Conservation (phyloP, 2,888 invertebrate species). For the Nemapogon koenigi region DNA sequence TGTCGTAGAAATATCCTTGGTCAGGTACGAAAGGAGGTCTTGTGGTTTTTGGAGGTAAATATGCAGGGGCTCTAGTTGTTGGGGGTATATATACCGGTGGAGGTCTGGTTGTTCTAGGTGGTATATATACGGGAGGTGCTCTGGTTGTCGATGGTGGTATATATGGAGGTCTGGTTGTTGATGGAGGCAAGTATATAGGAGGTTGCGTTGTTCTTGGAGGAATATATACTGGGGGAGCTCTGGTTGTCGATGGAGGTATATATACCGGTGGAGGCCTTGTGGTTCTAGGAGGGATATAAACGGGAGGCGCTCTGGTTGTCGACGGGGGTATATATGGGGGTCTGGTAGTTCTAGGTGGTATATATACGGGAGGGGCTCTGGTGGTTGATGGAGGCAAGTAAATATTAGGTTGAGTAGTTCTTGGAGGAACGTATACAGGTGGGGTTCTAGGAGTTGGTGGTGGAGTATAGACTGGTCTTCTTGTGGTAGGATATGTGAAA, state of each 20-base stretch:
- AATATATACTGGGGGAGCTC: constrained; percentile 15
- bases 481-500: constrained; percentile 6
- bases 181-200: constrained; percentile 10
- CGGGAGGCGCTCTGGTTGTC: constrained; percentile 14
- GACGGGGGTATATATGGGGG: constrained; percentile 13
- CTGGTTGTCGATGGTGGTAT: constrained; percentile 19
- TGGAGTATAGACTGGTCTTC: no score
- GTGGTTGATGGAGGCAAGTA: constrained; percentile 10
- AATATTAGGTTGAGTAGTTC: constrained; percentile 13
- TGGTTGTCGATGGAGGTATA: constrained; percentile 16
- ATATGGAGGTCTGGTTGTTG: constrained; percentile 14
- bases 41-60: constrained; percentile 22
- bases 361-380: constrained; percentile 15
- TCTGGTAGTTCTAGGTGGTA: constrained; percentile 13
- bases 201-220: constrained; percentile 6
- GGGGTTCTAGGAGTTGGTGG: constrained; percentile 13
- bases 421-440: constrained; percentile 13
- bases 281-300: constrained; percentile 13
- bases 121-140: constrained; percentile 19
- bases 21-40: constrained; percentile 41
- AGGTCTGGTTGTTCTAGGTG: constrained; percentile 18
- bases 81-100: constrained; percentile 13
- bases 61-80: constrained; percentile 1
- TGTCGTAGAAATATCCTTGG: constrained; percentile 52
- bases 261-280: constrained; percentile 12